Conservation (phyloP, 2,888 invertebrate species). For the Drosophila percnosoma region DNA sequence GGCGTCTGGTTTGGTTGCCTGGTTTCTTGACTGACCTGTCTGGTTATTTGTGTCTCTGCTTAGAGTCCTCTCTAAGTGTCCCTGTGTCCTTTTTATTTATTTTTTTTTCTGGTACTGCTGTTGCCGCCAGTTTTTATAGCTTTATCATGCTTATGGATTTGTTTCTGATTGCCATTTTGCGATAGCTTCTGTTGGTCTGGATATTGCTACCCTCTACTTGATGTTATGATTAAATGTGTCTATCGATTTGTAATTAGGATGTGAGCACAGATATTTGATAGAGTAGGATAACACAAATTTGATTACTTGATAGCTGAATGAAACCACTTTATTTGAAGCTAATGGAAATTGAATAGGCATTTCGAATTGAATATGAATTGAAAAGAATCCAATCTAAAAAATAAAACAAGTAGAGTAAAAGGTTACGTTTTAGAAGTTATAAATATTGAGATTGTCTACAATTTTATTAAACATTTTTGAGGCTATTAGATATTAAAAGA, state of each 20-base stretch:
- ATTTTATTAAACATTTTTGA: not conserved
- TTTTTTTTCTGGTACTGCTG: constrained; percentile 30
- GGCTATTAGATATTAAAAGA: not conserved
- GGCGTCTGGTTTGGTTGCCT: constrained; percentile 24
- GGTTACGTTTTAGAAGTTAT: not conserved
- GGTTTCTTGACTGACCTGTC: constrained; percentile 33
- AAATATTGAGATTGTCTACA: not conserved
- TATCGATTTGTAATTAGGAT: constrained; percentile 71
- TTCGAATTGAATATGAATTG: constrained; percentile 14
- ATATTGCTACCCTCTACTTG: constrained; percentile 27
- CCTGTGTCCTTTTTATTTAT: constrained; percentile 17
- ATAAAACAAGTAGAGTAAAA: not conserved
- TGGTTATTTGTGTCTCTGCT: constrained; percentile 58
- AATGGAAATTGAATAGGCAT: constrained; percentile 46
- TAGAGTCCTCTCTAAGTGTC: constrained; percentile 24
- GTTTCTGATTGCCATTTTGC: constrained; percentile 68
- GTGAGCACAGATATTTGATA: constrained; percentile 23
- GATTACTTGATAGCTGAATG: constrained; percentile 35
- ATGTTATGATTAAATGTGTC: constrained; percentile 61
- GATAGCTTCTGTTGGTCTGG: constrained; percentile 55
- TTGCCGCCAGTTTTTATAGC: constrained; percentile 65
- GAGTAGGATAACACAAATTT: constrained; percentile 34
- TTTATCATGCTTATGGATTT: constrained; percentile 77
- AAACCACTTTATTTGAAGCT: constrained; percentile 38
- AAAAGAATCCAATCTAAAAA: constrained; percentile 9